Percentiles rank a stretch among this genome's conserved stretches.
These are phyloP conservation scores for Cottoperca gobio DNA, from an alignment of 2,797 vertebrate species.

Conservation along the genomic window DNA sequence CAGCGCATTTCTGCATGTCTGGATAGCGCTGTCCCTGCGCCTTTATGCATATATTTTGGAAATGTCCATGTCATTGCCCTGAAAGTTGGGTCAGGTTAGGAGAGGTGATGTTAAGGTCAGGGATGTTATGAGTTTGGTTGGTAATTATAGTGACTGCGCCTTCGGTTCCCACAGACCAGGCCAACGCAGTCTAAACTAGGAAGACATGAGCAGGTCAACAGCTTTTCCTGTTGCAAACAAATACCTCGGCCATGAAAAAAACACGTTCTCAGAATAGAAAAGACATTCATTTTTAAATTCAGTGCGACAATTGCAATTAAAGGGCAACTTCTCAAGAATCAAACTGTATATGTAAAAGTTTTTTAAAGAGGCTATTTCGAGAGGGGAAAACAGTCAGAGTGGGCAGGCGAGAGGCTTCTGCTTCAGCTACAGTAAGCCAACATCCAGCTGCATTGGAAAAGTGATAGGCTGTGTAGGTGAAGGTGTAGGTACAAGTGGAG, in stretches of 20 bases:
- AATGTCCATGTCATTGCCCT: conserved; percentile 35
- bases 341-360: conserved; percentile 28
- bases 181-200: conserved; percentile 46
- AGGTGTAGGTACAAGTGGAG: conserved; percentile 38
- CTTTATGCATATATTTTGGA: conserved; percentile 27
- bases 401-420: conserved; percentile 31
- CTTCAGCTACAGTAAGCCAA: conserved; percentile 52
- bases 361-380: conserved; percentile 56
- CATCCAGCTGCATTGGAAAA: conserved; percentile 62
- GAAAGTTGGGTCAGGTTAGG: conserved; percentile 56
- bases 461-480: conserved; percentile 34
- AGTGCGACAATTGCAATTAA: background rate
- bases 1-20: conserved; percentile 52
- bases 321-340: conserved; percentile 9
- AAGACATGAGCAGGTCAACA: conserved; percentile 37
- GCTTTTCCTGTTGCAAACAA: conserved; percentile 25
- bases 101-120: conserved; percentile 65
- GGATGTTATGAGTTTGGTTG: conserved; percentile 60
- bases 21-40: background rate
- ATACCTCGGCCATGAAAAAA: background rate
- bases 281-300: background rate
- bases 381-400: conserved; percentile 47
- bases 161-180: conserved; percentile 72
- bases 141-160: conserved; percentile 72
- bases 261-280: conserved; percentile 13